phyloP scores from a whole-genome alignment of 2,113 vertebrate species.

The Catharus fuscescens region DNA sequence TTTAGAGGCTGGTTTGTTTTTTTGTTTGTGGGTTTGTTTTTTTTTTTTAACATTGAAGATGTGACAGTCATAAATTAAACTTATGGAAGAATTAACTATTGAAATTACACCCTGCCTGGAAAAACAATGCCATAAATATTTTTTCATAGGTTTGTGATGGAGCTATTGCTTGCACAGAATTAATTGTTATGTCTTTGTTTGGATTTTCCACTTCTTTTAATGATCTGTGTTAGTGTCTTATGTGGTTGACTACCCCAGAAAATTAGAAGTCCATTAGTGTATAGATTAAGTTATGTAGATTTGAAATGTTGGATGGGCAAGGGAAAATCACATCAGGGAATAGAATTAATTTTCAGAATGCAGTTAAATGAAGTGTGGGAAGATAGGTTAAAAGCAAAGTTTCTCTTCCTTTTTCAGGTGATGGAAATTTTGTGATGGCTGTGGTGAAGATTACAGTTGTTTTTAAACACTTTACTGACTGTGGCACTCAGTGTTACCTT shows the following conservation, averaged over 20 bases:
- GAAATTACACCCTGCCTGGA: background rate
- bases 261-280: conserved; percentile 47
- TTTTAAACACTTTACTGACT: background rate
- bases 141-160: background rate
- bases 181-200: conserved; percentile 62
- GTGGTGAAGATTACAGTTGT: background rate
- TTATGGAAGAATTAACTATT: background rate
- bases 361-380: background rate
- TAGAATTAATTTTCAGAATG: background rate
- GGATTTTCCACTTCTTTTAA: conserved; percentile 46
- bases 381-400: background rate
- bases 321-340: conserved; percentile 17
- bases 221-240: conserved; percentile 26
- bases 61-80: background rate
- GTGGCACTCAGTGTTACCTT: background rate
- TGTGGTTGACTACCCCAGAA: conserved; percentile 56
- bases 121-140: conserved; percentile 22
- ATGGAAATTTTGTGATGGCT: background rate
- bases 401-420: background rate
- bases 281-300: conserved; percentile 39
- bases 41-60: background rate
- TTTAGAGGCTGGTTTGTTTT: background rate
- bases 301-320: conserved; percentile 1
- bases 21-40: too few species aligned
- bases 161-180: background rate